phyloP scores from a whole-genome alignment of 2,113 vertebrate species.

The Myotis brandtii region DNA sequence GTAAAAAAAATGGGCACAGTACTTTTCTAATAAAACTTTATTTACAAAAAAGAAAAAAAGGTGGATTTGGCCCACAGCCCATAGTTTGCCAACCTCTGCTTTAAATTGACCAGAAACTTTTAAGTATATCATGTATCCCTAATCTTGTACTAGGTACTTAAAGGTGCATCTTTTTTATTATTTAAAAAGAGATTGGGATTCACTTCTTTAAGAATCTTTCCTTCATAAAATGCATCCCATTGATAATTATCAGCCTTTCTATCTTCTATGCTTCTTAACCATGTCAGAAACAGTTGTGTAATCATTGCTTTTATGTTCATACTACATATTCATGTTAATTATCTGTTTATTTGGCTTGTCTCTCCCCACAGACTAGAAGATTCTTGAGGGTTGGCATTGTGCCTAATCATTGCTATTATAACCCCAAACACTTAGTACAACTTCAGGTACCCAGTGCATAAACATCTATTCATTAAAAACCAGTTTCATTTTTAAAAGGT shows the following conservation, averaged over 20 bases:
- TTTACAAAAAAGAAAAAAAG: constrained; percentile 46
- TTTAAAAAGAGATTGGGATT: constrained; percentile 33
- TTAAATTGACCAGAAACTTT: constrained; percentile 28
- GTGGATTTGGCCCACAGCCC: background rate
- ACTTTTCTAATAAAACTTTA: constrained; percentile 46
- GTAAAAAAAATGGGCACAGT: background rate
- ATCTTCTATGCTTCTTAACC: constrained; percentile 4
- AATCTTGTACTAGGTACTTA: background rate
- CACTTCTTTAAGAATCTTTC: constrained; percentile 29
- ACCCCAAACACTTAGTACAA: constrained; percentile 44
- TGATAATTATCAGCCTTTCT: background rate
- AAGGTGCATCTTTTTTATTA: background rate
- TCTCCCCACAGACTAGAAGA: constrained; percentile 21
- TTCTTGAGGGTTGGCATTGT: constrained; percentile 12
- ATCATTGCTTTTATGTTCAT: background rate
- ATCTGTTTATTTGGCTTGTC: constrained; percentile 33
- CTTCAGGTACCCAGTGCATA: constrained; percentile 47
- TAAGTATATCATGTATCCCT: constrained; percentile 13
- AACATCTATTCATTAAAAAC: constrained; percentile 67
- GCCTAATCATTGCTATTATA: constrained; percentile 14
- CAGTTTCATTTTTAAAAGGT: constrained; percentile 58
- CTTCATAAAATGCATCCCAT: constrained; percentile 12
- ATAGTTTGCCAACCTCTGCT: constrained; percentile 25
- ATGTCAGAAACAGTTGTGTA: constrained; percentile 33
- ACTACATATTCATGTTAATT: background rate